A percentile compares a stretch with the other conserved stretches of the same genome.
Conservation (phyloP, 2,797 vertebrate genomes). For the Tapera naevia region DNA sequence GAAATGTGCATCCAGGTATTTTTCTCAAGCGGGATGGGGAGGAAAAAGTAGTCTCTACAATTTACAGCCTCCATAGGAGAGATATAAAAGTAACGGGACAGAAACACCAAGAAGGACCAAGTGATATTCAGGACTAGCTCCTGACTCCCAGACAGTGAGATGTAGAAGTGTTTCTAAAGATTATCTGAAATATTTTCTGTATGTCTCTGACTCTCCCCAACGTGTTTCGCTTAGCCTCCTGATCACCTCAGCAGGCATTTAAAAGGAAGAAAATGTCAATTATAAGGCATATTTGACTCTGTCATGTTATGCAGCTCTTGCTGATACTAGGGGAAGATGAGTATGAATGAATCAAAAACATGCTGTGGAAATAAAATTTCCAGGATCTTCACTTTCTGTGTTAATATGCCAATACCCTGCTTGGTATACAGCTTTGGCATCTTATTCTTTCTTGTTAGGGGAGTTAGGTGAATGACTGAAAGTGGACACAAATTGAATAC, state of each 20-base stretch:
- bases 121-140: background rate
- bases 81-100: background rate
- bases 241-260: background rate
- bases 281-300: background rate
- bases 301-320: background rate
- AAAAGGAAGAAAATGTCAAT: background rate
- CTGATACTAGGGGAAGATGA: background rate
- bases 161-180: background rate
- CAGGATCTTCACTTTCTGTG: background rate
- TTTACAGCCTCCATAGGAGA: rapidly evolving
- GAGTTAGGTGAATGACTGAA: background rate
- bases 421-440: background rate
- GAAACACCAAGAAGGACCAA: background rate
- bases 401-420: background rate
- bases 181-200: background rate
- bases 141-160: background rate
- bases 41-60: background rate
- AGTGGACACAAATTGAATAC: background rate
- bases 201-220: background rate
- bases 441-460: background rate
- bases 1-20: background rate
- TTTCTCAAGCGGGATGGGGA: background rate
- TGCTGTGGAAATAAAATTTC: background rate
- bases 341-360: background rate
- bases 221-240: background rate